Base-by-base conservation (phyloP, 1,140 invertebrate genomes). In the Ceratitis capitata region DNA sequence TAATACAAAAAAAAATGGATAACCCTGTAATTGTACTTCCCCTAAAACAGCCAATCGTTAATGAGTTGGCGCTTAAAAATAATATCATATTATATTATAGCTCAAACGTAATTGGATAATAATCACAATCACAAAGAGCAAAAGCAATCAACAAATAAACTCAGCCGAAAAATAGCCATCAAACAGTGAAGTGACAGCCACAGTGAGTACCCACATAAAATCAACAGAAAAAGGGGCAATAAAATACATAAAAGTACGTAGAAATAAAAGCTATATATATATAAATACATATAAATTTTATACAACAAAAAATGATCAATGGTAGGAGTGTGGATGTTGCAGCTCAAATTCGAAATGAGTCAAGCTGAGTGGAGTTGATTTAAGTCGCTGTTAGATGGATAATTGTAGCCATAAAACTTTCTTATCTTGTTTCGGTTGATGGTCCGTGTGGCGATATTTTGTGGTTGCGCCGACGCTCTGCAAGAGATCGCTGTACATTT, bases 351-450 rank as follows among this genome's bases (percentile, higher is more conserved):
- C 45, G 45, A 58, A 2, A 23, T 26, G 16, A 58, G 56, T 58
- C n/a, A 29, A 35, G 64, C 39, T n/a, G 64, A n/a, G 64, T 74
- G n/a, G 35, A 78, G 32, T 78, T 78, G 35, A 45, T 78, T 78
- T 78, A 45, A 78, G 69, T 78, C 23, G 69, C 69, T 78, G 39
- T 78, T 45, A 78, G 39, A 78, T 23, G n/a, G 69, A 78, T 47
- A 78, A 78, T 45, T 78, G 69, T 39, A 47, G 19, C 69, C 26
- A 47, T 78, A 45, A 45, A 78, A 78, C 39, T 78, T 78, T 78
- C 69, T 78, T 78, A 78, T 78, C 69, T 78, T 16, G 19, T 45
- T 78, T n/a, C 69, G 69, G 69, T 78, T 78, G 69, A 47, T 78
- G 69, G 69, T 78, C 39, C 10, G n/a, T 78, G 69, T 39, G 69